Percentiles rank a stretch among this genome's conserved stretches.
These are phyloP conservation scores for Papilio machaon DNA, from an alignment of 1,140 invertebrate genomes.

Conservation along the genomic window DNA sequence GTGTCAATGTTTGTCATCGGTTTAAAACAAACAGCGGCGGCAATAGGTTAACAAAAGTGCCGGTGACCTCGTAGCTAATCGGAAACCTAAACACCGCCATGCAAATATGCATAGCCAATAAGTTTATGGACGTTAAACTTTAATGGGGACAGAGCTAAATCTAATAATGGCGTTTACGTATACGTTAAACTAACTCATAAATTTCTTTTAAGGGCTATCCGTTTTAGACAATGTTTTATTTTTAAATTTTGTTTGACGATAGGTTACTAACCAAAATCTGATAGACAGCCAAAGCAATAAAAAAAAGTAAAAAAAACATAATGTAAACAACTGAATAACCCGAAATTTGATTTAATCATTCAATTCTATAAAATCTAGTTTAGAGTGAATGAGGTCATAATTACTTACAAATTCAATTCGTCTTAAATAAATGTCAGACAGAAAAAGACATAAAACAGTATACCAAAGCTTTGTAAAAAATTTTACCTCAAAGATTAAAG, in stretches of 20 bases:
- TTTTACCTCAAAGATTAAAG: neutral
- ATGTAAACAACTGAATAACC: too few relatives aligned
- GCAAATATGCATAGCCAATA: slow-evolving; percentile 11
- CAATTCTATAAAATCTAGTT: too few relatives aligned
- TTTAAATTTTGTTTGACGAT: neutral
- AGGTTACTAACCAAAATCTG: too few relatives aligned
- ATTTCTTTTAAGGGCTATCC: too few relatives aligned
- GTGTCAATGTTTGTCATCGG: neutral
- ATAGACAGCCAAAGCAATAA: too few relatives aligned
- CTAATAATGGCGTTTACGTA: neutral
- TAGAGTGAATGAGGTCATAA: too few relatives aligned
- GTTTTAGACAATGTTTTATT: neutral
- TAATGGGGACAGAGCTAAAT: neutral
- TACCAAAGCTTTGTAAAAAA: neutral
- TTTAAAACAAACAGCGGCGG: neutral
- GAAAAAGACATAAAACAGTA: neutral
- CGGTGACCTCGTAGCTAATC: neutral
- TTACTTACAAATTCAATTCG: neutral
- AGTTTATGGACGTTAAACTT: neutral
- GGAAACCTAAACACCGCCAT: slow-evolving; percentile 4
- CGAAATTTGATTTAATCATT: too few relatives aligned
- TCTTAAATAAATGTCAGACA: neutral
- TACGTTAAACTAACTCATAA: neutral
- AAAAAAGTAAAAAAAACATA: too few relatives aligned
- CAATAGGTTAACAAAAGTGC: slow-evolving; percentile 10